Percentiles rank a stretch among this genome's conserved stretches.
Conservation (phyloP, 2,113 vertebrate species). For the Phocoena sinus region DNA sequence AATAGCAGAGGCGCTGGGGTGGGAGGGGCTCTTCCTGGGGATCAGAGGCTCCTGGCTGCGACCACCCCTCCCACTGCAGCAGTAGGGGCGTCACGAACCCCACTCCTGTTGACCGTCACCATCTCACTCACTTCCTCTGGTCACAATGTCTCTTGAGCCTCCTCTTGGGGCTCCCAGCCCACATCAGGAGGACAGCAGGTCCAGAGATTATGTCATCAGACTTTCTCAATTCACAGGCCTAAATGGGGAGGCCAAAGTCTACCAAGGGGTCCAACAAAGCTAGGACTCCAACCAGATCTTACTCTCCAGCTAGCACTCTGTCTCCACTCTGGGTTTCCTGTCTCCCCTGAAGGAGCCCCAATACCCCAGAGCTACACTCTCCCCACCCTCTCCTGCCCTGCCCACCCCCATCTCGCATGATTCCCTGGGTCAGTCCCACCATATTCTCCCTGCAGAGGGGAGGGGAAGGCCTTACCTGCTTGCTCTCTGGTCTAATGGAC, state of each 20-base stretch:
- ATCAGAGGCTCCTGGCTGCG: neutral
- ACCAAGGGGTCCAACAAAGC: neutral
- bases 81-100: neutral
- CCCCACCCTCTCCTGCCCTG: neutral
- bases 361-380: neutral
- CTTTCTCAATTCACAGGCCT: neutral
- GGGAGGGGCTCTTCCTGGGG: neutral
- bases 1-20: neutral
- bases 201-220: neutral
- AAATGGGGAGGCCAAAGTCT: neutral
- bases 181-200: fast-evolving
- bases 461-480: neutral
- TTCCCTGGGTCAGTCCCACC: neutral
- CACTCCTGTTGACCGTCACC: neutral
- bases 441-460: neutral
- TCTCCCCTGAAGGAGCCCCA: neutral
- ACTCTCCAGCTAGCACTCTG: neutral
- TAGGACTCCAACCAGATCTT: neutral
- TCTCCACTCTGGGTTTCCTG: neutral
- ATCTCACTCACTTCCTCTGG: neutral
- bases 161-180: neutral
- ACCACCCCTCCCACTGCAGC: neutral
- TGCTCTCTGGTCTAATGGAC: neutral
- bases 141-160: neutral
- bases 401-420: neutral